Conservation (phyloP, 1,140 invertebrate genomes). For the Harpegnathos saltator region DNA sequence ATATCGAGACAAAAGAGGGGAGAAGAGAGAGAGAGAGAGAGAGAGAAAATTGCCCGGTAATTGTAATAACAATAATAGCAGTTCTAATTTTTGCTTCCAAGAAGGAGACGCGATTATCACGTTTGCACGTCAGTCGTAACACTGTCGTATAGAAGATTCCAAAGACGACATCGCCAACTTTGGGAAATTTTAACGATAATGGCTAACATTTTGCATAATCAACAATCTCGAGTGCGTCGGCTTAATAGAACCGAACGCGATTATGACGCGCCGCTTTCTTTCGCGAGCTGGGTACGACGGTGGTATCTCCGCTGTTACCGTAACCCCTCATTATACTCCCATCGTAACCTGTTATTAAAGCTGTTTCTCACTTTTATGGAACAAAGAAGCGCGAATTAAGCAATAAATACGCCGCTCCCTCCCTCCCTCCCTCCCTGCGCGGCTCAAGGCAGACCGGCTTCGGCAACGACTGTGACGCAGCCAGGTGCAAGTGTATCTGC, state of each 20-base stretch:
- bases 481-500: conserved; percentile 65
- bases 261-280: conserved; percentile 68
- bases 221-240: conserved; percentile 55
- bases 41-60: not conserved
- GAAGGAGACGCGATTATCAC: not conserved
- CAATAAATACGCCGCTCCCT: conserved; percentile 78
- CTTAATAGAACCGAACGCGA: conserved; percentile 68
- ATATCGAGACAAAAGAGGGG: not conserved
- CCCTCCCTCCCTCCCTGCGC: conserved; percentile 16
- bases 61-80: conserved; percentile 11
- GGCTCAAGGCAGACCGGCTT: not conserved
- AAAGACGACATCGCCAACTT: not conserved
- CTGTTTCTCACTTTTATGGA: conserved; percentile 85
- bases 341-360: conserved; percentile 83
- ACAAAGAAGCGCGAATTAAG: conserved; percentile 85
- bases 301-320: conserved; percentile 59
- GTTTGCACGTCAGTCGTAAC: not conserved
- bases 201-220: conserved; percentile 42
- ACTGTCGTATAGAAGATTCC: not conserved
- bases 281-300: conserved; percentile 46
- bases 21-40: not conserved
- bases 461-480: conserved; percentile 45
- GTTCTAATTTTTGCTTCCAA: not conserved
- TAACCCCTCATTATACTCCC: conserved; percentile 75
- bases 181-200: conserved; percentile 30